Evolutionary conservation across 2,888 invertebrate genomes (phyloP).

Genomic region (Mimachlamys varia): DNA sequence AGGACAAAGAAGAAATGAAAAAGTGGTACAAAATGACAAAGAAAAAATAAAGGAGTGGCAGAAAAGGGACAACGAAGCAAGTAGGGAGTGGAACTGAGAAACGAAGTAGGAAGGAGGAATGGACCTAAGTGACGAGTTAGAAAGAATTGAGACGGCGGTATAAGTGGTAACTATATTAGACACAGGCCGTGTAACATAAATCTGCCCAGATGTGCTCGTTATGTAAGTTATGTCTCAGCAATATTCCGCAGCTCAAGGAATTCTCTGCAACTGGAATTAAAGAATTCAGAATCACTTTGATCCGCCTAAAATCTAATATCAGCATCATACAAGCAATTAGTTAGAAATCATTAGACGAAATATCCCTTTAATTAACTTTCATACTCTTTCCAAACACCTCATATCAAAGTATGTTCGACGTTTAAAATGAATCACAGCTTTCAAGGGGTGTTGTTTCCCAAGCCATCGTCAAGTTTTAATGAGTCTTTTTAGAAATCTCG

Average conservation of each 20-base stretch:
- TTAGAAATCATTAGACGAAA: not conserved
- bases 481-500: not conserved
- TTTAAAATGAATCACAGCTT: slow-evolving; percentile 22
- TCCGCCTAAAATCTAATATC: slow-evolving; percentile 12
- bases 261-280: not conserved
- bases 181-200: not conserved
- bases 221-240: not conserved
- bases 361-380: not conserved
- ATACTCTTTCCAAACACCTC: not conserved
- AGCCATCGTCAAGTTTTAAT: not conserved
- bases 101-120: not conserved
- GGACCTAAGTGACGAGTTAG: not conserved
- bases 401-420: not conserved
- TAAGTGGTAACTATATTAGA: too few species aligned
- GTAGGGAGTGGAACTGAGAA: not conserved
- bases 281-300: slow-evolving; percentile 23
- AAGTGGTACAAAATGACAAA: too few species aligned
- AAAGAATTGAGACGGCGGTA: not conserved
- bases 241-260: not conserved
- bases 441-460: not conserved
- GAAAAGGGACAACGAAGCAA: too few species aligned
- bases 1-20: too few species aligned
- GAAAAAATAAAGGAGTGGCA: too few species aligned
- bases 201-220: not conserved
- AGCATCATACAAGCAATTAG: slow-evolving; percentile 16